Conservation (phyloP, 2,888 invertebrate genomes). For the Drosophila kokeensis region DNA sequence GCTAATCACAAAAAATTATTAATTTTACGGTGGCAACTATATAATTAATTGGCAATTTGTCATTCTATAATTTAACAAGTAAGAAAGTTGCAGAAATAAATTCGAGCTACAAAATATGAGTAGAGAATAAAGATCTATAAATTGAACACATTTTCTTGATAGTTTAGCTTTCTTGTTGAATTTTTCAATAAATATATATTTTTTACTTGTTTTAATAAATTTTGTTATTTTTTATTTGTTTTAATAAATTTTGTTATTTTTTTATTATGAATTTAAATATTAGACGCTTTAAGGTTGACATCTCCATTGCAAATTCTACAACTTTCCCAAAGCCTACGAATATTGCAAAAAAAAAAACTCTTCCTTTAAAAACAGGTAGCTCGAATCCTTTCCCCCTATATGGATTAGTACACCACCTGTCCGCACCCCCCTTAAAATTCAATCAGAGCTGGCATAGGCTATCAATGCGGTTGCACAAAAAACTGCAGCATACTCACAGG, state of each 20-base stretch:
- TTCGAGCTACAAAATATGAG: not conserved
- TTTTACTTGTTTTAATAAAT: not conserved
- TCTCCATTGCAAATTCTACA: not conserved
- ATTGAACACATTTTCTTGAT: not conserved
- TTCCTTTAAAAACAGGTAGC: not conserved
- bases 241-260: no score
- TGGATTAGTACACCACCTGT: not conserved
- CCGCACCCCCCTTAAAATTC: constrained; percentile 11
- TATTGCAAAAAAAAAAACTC: not conserved
- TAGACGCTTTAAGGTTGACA: not conserved
- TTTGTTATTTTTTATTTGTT: not conserved
- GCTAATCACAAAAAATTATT: not conserved
- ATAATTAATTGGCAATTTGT: constrained; percentile 11
- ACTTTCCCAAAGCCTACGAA: not conserved
- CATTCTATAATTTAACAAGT: constrained; percentile 1
- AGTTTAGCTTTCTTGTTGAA: no score
- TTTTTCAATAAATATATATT: not conserved
- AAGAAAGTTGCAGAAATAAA: not conserved
- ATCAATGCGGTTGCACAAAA: constrained; percentile 18
- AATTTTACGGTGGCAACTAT: constrained; percentile 1
- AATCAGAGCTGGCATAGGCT: constrained; percentile 24
- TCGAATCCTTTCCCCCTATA: not conserved
- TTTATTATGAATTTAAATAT: not conserved
- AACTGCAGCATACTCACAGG: constrained; percentile 66
- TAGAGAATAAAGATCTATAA: not conserved